A percentile compares a stretch with the other conserved stretches of the same genome.
These are phyloP conservation scores for Branchipolynoe longqiensis DNA, from an alignment of 2,888 invertebrate species.

Conservation along the genomic window DNA sequence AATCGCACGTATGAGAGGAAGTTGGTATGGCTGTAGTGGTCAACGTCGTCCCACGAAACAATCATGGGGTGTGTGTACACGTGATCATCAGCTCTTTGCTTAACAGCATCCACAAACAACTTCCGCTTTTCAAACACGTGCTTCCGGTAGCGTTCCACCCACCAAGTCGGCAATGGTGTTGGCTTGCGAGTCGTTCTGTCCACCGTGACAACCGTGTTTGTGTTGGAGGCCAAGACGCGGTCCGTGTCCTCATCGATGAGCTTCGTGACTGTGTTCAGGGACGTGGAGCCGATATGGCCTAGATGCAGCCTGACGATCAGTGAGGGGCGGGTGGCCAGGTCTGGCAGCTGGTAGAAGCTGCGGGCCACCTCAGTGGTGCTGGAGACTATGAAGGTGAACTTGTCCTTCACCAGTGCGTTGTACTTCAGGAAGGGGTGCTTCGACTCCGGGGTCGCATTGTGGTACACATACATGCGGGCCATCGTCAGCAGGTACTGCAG, in stretches of 20 bases:
- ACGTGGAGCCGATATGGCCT: constrained; percentile 65
- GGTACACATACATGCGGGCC: constrained; percentile 64
- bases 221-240: constrained; percentile 60
- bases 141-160: constrained; percentile 73
- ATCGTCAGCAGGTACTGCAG: constrained; percentile 63
- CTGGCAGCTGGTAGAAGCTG: constrained; percentile 60
- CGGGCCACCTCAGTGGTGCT: constrained; percentile 54
- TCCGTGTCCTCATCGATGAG: constrained; percentile 59
- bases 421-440: constrained; percentile 65
- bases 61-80: constrained; percentile 57
- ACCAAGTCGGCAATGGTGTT: constrained; percentile 75
- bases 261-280: constrained; percentile 63
- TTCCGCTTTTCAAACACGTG: constrained; percentile 65
- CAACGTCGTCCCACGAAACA: constrained; percentile 67
- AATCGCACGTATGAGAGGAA: constrained; percentile 66
- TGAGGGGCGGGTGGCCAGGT: constrained; percentile 35
- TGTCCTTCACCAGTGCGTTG: constrained; percentile 63
- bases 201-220: constrained; percentile 75
- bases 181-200: constrained; percentile 74
- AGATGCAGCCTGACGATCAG: constrained; percentile 62
- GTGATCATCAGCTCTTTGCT: background rate
- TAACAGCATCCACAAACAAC: constrained; percentile 69
- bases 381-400: constrained; percentile 67
- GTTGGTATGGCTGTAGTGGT: constrained; percentile 67
- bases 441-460: constrained; percentile 50